Percentiles rank a stretch among this genome's conserved stretches.
Evolutionary conservation across 2,797 vertebrate species (phyloP).

Genomic region (Bradypodion ventrale): DNA sequence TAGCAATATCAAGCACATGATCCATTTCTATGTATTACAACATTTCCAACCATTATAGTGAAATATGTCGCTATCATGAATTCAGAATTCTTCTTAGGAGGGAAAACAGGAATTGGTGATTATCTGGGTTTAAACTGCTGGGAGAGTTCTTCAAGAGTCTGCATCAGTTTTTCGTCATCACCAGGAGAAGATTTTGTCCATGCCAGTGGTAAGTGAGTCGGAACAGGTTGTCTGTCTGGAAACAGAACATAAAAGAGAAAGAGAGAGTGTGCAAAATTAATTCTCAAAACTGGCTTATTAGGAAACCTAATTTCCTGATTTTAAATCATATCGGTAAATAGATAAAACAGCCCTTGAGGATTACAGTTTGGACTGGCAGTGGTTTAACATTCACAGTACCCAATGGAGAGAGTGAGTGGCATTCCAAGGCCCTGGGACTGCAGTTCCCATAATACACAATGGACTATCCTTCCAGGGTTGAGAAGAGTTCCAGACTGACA

Average conservation of each 20-base stretch:
- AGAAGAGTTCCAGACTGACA: background rate
- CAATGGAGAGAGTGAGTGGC: background rate
- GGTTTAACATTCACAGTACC: background rate
- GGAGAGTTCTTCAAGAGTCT: constrained; percentile 74
- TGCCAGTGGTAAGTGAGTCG: constrained; percentile 82
- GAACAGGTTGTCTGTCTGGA: constrained; percentile 80
- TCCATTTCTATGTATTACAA: background rate
- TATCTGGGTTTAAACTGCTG: constrained; percentile 72
- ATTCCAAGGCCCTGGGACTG: background rate
- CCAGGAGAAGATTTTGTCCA: constrained; percentile 69
- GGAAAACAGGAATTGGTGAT: background rate
- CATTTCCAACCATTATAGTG: background rate
- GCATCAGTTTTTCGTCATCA: constrained; percentile 78
- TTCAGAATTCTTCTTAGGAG: background rate
- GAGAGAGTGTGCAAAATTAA: background rate
- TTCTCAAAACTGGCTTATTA: background rate
- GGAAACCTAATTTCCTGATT: background rate
- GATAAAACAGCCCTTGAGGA: background rate
- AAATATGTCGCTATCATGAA: background rate
- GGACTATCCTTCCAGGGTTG: background rate
- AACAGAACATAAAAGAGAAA: background rate
- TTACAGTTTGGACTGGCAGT: background rate
- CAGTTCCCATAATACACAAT: background rate
- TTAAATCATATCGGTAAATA: background rate
- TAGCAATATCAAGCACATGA: background rate